A percentile compares a stretch with the other conserved stretches of the same genome.
phyloP scores from a whole-genome alignment of 2,888 invertebrate genomes.

The Chrysolina americana region DNA sequence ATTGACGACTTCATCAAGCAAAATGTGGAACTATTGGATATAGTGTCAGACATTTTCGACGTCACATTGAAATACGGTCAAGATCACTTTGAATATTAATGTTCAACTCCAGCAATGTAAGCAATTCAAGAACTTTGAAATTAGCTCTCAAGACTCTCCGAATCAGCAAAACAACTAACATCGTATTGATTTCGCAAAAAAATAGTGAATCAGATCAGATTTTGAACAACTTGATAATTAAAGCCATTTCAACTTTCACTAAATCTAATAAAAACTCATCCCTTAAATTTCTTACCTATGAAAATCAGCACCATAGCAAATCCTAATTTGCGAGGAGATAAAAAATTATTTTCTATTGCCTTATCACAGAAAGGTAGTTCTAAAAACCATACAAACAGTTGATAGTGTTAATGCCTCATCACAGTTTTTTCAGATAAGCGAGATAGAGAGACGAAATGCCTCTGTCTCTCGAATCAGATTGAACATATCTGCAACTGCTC shows the following conservation, averaged over 20 bases:
- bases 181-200: slow-evolving; percentile 7
- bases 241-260: slow-evolving; percentile 8
- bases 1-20: slow-evolving; percentile 21
- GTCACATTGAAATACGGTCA: slow-evolving; percentile 19
- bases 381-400: slow-evolving; percentile 7
- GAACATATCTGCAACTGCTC: no score
- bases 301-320: background rate
- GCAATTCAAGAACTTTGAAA: no score
- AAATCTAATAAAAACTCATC: no score
- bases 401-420: no score
- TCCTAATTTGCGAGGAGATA: slow-evolving; percentile 12
- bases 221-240: slow-evolving; percentile 9
- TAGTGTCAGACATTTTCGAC: slow-evolving; percentile 24
- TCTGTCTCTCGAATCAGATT: no score
- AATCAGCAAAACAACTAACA: slow-evolving; percentile 22
- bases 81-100: slow-evolving; percentile 18
- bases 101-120: slow-evolving; percentile 24
- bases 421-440: no score
- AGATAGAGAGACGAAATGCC: no score
- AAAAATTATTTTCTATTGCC: slow-evolving; percentile 9
- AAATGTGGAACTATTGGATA: slow-evolving; percentile 23
- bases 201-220: slow-evolving; percentile 23
- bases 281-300: slow-evolving; percentile 18
- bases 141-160: slow-evolving; percentile 24
- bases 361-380: slow-evolving; percentile 1